These are phyloP conservation scores for Hyperopisus bebe DNA, from an alignment of 2,113 vertebrate genomes.

Conservation along the genomic window DNA sequence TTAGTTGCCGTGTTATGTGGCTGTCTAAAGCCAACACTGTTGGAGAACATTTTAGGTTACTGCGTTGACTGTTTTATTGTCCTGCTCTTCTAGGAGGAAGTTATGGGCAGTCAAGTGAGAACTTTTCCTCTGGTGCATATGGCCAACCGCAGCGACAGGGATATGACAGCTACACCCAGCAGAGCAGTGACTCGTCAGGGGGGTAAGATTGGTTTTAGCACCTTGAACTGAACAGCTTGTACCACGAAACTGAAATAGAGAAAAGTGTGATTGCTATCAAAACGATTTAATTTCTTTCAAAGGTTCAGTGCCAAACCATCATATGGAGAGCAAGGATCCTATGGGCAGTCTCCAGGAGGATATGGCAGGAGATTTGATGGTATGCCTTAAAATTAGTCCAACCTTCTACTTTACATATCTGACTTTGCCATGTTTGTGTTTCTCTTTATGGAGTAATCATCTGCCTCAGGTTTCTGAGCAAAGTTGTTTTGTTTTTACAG, in stretches of 20 bases:
- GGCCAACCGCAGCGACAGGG: conserved; percentile 36
- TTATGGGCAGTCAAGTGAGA: conserved; percentile 49
- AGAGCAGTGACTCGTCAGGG: conserved; percentile 42
- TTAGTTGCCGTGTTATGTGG: background rate
- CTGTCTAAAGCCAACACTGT: background rate
- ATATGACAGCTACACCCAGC: conserved; percentile 53
- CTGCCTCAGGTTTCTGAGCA: background rate
- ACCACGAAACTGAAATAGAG: no score
- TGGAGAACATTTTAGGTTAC: background rate
- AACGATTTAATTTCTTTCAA: background rate
- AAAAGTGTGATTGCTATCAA: background rate
- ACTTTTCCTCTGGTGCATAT: conserved; percentile 30
- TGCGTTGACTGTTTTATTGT: background rate
- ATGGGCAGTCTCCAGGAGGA: conserved; percentile 40
- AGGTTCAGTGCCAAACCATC: conserved; percentile 54
- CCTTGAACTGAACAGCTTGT: background rate
- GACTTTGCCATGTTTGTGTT: background rate
- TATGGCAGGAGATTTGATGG: conserved; percentile 61
- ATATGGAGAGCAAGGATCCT: conserved; percentile 34
- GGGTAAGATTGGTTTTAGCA: conserved; percentile 47
- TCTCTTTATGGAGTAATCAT: background rate
- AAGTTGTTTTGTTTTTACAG: background rate
- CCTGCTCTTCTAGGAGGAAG: conserved; percentile 35
- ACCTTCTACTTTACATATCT: background rate
- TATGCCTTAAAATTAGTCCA: conserved; percentile 15